phyloP scores from a whole-genome alignment of 30 jellyfish, hydroid and myxozoan genomes.

The Pseudorhiza aurosa region DNA sequence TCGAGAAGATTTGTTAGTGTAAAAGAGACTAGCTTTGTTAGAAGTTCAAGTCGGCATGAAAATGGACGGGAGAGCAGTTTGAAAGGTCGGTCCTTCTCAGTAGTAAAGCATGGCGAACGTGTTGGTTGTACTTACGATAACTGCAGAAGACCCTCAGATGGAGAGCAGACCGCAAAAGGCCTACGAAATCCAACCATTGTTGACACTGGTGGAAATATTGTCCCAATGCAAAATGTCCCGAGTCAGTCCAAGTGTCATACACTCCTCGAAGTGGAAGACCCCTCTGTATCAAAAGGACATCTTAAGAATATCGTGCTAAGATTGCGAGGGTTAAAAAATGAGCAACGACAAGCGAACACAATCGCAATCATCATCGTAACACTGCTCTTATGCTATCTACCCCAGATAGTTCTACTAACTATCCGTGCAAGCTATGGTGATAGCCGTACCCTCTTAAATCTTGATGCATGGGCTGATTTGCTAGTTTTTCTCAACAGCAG shows the following conservation, averaged over 20 bases:
- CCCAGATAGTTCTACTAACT: constrained; percentile 39
- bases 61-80: constrained; percentile 21
- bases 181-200: too few species aligned
- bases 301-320: background rate
- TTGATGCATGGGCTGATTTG: constrained; percentile 71
- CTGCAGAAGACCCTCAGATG: too few species aligned
- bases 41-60: constrained; percentile 20
- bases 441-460: background rate
- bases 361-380: constrained; percentile 50
- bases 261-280: too few species aligned
- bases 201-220: too few species aligned
- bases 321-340: constrained; percentile 32
- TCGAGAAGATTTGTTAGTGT: background rate
- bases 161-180: too few species aligned
- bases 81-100: too few species aligned
- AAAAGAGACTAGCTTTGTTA: background rate
- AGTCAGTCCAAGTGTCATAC: too few species aligned
- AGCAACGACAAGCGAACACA: constrained; percentile 45
- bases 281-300: background rate
- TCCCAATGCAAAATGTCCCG: too few species aligned
- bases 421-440: constrained; percentile 56
- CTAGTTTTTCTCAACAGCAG: constrained; percentile 66
- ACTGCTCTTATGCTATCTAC: constrained; percentile 43
- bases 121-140: too few species aligned
- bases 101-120: too few species aligned